Conservation (phyloP, 2,113 vertebrate species). For the Cynopterus brachyotis region DNA sequence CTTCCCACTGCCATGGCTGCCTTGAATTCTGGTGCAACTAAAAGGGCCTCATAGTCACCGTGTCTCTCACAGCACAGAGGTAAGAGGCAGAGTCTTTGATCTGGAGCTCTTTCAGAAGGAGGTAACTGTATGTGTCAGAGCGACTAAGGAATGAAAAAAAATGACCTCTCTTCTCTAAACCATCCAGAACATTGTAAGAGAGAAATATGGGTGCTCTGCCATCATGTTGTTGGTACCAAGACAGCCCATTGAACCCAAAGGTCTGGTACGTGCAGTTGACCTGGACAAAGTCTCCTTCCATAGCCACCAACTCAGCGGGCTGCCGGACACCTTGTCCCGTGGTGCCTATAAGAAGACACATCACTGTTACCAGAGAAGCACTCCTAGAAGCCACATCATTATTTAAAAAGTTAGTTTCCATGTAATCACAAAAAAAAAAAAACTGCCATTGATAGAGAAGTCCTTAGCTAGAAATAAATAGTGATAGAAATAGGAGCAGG, state of each 20-base stretch:
- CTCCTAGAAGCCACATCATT: neutral
- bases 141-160: slow-evolving; percentile 9
- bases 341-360: neutral
- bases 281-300: slow-evolving; percentile 4
- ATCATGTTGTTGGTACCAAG: neutral
- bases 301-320: neutral
- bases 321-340: neutral
- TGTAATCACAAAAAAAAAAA: neutral
- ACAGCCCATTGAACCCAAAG: neutral
- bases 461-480: neutral
- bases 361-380: neutral
- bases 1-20: neutral
- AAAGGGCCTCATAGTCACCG: neutral
- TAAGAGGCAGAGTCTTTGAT: slow-evolving; percentile 54
- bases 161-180: neutral
- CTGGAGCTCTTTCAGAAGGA: slow-evolving; percentile 21
- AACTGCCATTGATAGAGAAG: neutral
- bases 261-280: slow-evolving; percentile 9
- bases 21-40: neutral
- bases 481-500: neutral
- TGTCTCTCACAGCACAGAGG: slow-evolving; percentile 58
- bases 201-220: neutral
- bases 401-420: neutral
- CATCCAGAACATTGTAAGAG: neutral
- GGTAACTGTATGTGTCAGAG: neutral